Conservation (phyloP, 2,888 invertebrate species). For the Ptilodon capucinus region DNA sequence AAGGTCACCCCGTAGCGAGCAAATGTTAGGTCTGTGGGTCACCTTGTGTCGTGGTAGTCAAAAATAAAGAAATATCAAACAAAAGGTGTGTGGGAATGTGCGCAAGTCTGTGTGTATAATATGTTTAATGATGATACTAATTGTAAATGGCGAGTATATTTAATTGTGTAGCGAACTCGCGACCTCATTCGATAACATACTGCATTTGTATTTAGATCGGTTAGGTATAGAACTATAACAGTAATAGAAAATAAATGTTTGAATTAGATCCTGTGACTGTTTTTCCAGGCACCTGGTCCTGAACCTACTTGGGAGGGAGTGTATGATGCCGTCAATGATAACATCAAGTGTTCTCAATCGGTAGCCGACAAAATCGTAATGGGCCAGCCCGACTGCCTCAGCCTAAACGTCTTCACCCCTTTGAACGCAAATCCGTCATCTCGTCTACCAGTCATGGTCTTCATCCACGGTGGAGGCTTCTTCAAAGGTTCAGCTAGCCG, state of each 20-base stretch:
- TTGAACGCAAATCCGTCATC: constrained; percentile 24
- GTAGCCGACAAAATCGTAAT: constrained; percentile 23
- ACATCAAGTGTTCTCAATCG: constrained; percentile 55
- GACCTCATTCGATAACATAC: not conserved
- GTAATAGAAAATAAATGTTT: not conserved
- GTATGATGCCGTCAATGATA: constrained; percentile 59
- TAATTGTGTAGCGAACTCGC: not conserved
- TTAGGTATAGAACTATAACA: not conserved
- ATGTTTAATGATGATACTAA: too few species aligned
- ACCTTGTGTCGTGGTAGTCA: too few species aligned
- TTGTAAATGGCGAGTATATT: too few species aligned
- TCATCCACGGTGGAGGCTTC: constrained; percentile 69
- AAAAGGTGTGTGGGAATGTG: too few species aligned
- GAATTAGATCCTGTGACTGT: not conserved
- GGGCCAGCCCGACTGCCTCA: constrained; percentile 58
- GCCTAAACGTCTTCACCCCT: constrained; percentile 62
- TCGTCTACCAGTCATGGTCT: constrained; percentile 66
- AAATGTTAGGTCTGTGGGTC: too few species aligned
- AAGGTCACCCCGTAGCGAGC: too few species aligned
- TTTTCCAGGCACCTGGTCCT: constrained; percentile 62
- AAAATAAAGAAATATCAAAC: too few species aligned
- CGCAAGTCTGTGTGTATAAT: too few species aligned
- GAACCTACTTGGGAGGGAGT: constrained; percentile 59
- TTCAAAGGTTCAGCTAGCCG: constrained; percentile 54
- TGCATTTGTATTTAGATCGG: too few species aligned